Conservation (phyloP, 2,888 invertebrate genomes). For the Drosophila formosana region DNA sequence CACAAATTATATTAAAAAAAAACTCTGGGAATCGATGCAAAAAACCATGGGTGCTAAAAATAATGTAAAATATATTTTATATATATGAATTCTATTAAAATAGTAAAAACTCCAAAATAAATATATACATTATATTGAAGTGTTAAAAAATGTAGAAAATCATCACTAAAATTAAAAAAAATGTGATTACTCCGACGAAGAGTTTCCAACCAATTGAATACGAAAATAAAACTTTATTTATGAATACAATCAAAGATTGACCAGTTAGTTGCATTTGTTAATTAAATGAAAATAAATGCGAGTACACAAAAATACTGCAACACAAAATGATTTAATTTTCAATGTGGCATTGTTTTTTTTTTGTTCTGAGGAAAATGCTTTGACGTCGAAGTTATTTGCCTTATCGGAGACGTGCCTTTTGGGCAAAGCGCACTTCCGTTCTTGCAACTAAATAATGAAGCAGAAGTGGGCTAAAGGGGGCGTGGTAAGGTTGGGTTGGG, state of each 20-base stretch:
- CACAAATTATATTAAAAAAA: too few relatives aligned
- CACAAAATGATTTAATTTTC: background rate
- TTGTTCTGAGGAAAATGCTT: background rate
- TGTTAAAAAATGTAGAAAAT: background rate
- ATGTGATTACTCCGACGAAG: too few relatives aligned
- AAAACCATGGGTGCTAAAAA: too few relatives aligned
- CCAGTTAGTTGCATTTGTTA: background rate
- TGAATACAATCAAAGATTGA: background rate
- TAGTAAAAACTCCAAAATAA: background rate
- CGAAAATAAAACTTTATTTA: too few relatives aligned
- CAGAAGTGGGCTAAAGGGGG: background rate
- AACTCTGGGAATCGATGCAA: too few relatives aligned
- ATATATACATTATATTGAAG: background rate
- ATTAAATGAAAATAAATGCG: background rate
- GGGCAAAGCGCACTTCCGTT: background rate
- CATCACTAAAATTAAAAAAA: background rate
- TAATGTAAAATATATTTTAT: too few relatives aligned
- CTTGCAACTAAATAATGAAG: conserved; percentile 11
- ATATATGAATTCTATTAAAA: background rate
- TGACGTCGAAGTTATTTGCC: background rate
- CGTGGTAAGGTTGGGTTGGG: background rate
- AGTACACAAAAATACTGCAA: background rate
- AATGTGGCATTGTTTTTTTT: background rate
- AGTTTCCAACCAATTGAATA: too few relatives aligned
- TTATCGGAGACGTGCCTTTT: conserved; percentile 2